Evolutionary conservation across 2,888 invertebrate genomes (phyloP).

Genomic region (Eilema depressum): DNA sequence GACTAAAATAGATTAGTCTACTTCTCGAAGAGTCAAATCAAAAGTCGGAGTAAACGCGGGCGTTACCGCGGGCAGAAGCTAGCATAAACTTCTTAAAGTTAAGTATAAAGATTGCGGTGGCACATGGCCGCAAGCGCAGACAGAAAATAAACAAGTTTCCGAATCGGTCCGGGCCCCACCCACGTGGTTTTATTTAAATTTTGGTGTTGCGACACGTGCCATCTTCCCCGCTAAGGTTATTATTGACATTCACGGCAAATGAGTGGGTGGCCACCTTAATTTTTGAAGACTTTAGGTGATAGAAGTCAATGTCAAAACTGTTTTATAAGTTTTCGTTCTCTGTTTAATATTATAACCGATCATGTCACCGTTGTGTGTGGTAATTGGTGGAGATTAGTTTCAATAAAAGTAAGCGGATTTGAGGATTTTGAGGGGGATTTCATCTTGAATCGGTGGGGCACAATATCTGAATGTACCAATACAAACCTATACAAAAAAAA

Average conservation of each 20-base stretch:
- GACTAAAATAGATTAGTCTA: too few relatives aligned
- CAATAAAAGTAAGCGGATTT: too few relatives aligned
- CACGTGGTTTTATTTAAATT: slow-evolving; percentile 43
- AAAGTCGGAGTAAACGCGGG: background rate
- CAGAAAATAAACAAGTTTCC: slow-evolving; percentile 54
- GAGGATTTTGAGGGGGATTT: too few relatives aligned
- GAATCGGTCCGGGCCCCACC: slow-evolving; percentile 47
- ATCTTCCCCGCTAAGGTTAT: slow-evolving; percentile 65
- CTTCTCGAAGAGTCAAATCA: too few relatives aligned
- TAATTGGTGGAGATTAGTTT: too few relatives aligned
- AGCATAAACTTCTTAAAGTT: slow-evolving; percentile 14
- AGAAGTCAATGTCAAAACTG: slow-evolving; percentile 13
- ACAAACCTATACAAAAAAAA: too few relatives aligned
- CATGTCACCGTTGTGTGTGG: background rate
- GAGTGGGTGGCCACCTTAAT: slow-evolving; percentile 36
- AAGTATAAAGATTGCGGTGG: slow-evolving; percentile 41
- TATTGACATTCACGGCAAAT: slow-evolving; percentile 50
- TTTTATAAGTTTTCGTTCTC: background rate
- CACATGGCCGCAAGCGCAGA: slow-evolving; percentile 19
- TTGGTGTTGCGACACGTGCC: slow-evolving; percentile 47
- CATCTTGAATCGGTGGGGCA: background rate
- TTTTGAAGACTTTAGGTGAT: slow-evolving; percentile 6
- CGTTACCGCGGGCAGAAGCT: background rate
- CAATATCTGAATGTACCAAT: background rate
- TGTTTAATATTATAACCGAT: background rate